Base-by-base conservation (phyloP, 2,113 vertebrate genomes). In the Xiphias gladius region DNA sequence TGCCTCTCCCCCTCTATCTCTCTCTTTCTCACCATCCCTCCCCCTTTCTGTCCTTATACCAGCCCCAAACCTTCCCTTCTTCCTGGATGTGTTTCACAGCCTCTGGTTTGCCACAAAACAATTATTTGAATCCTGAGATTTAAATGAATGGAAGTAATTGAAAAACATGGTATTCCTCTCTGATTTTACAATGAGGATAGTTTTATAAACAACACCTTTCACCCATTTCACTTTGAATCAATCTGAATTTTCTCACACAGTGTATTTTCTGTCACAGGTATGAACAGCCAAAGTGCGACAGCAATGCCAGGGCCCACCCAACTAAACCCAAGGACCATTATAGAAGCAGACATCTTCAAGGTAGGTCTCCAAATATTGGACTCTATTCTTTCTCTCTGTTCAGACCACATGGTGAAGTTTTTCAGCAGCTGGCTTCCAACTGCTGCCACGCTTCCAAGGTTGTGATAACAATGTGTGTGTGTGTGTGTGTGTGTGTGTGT, bases 221-320 rank as follows among this genome's bases (percentile, higher is more conserved):
- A 67, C 16, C 50, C 43, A 8, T 67, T 86, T 81, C 6, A 46
- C 41, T 64, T 48, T 50, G 50, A 69, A 55, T 52, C 6, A 67
- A 71, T 22, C 74, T 48, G 43, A 57, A 35, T 78, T 80, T 74
- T 10, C 37, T 83, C 46, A 67, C 30, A 4, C 46, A 12, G n/a
- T 52, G 35, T 81, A 14, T 81, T 73, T 22, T 77, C 35, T 91
- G 46, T 71, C 28, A 12, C 73, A 99, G 98, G 91, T 99, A 98
- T 5, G 97, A 99, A 64, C 98, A 99, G 91, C 98, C 98, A 2
- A 99, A 99, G 80, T 99, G 98, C 80, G 97, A 99, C 54, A 95
- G 94, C 12, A 94, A 97, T 0, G 98, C 98, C 83, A 94, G 98
- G 93, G 98, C 98, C 20, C 96, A 98, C 83, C 97, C 98, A 17